These are phyloP conservation scores for Pseudochaenichthys georgianus DNA, from an alignment of 2,797 vertebrate species.

Conservation along the genomic window DNA sequence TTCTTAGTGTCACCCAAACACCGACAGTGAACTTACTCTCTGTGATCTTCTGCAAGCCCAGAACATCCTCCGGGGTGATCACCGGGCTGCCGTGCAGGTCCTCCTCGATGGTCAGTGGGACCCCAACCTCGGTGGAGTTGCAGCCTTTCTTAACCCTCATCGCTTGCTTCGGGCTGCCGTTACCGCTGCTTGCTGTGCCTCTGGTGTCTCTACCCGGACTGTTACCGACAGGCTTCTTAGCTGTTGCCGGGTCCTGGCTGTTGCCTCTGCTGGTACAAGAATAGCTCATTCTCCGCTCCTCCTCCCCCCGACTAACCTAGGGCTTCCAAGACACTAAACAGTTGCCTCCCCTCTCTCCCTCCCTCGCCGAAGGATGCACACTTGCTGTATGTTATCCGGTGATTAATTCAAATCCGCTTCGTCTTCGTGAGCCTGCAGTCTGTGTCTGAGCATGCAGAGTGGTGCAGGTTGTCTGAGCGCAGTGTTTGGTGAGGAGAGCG, in stretches of 20 bases:
- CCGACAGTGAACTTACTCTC: constrained; percentile 87
- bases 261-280: constrained; percentile 87
- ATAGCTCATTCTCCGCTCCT: constrained; percentile 88
- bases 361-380: constrained; percentile 67
- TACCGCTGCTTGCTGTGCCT: constrained; percentile 61
- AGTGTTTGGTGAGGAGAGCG: constrained; percentile 7
- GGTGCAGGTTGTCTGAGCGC: constrained; percentile 23
- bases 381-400: constrained; percentile 76
- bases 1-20: background rate
- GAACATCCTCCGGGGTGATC: constrained; percentile 92
- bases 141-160: constrained; percentile 96
- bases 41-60: constrained; percentile 96
- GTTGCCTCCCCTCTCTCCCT: constrained; percentile 68
- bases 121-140: constrained; percentile 81
- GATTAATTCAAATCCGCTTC: constrained; percentile 78
- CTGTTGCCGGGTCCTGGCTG: constrained; percentile 84
- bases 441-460: constrained; percentile 37
- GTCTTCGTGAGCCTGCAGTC: constrained; percentile 54
- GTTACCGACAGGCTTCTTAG: constrained; percentile 78
- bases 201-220: constrained; percentile 77
- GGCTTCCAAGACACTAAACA: constrained; percentile 79
- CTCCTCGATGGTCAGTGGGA: constrained; percentile 87
- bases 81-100: constrained; percentile 85
- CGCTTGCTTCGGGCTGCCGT: constrained; percentile 72
- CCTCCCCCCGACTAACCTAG: constrained; percentile 68